Evolutionary conservation across 2,888 invertebrate genomes (phyloP).

Genomic region (Aelia acuminata): DNA sequence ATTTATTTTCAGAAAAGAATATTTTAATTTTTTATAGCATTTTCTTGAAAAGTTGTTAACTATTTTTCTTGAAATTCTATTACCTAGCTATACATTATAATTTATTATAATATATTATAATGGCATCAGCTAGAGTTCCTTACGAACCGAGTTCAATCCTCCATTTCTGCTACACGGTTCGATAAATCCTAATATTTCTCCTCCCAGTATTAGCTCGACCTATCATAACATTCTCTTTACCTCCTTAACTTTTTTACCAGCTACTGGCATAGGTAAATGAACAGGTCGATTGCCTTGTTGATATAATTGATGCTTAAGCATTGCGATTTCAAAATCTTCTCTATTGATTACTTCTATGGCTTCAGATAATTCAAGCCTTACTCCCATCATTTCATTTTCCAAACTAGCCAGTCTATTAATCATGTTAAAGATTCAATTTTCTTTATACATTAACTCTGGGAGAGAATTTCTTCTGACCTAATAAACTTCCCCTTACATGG

Average conservation of each 20-base stretch:
- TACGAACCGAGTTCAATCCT: too few relatives aligned
- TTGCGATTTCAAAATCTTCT: slow-evolving; percentile 50
- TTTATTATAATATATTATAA: too few relatives aligned
- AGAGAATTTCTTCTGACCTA: slow-evolving; percentile 12
- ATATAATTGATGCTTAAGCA: slow-evolving; percentile 25
- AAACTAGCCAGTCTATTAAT: slow-evolving; percentile 23
- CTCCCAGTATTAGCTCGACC: neutral
- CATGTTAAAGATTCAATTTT: neutral
- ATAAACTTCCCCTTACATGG: neutral
- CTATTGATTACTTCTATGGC: slow-evolving; percentile 49
- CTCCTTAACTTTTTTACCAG: neutral
- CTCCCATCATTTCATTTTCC: slow-evolving; percentile 28
- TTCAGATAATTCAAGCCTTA: neutral
- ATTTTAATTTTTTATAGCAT: too few relatives aligned
- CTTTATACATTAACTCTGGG: neutral
- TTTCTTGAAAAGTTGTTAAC: too few relatives aligned
- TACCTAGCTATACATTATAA: too few relatives aligned
- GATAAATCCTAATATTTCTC: slow-evolving; percentile 13
- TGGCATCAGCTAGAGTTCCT: too few relatives aligned
- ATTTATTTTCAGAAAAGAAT: too few relatives aligned
- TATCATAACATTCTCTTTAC: neutral
- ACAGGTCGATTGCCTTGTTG: neutral
- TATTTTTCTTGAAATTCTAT: too few relatives aligned
- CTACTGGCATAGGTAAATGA: neutral
- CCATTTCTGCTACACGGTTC: slow-evolving; percentile 44